phyloP scores from a whole-genome alignment of 2,113 vertebrate genomes.

The Pao palembangensis region DNA sequence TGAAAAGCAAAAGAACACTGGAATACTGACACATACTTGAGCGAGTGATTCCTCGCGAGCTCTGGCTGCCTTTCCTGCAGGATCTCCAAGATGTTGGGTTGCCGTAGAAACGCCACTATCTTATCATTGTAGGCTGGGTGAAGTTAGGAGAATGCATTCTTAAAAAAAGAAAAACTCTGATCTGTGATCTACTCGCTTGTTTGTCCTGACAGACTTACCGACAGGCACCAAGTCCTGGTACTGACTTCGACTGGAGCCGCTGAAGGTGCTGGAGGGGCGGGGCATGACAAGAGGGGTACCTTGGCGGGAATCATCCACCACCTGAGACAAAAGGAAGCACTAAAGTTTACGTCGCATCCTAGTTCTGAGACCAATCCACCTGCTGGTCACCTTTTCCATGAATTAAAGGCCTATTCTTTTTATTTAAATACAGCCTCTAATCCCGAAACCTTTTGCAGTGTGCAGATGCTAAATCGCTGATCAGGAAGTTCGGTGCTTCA shows the following conservation, averaged over 20 bases:
- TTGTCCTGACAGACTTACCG: constrained; percentile 76
- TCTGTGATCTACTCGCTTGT: background rate
- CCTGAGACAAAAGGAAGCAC: constrained; percentile 74
- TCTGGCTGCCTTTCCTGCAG: constrained; percentile 96
- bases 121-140: constrained; percentile 96
- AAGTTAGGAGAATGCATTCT: background rate
- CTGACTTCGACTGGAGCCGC: constrained; percentile 88
- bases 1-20: too few relatives aligned
- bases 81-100: constrained; percentile 97
- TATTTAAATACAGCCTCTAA: too few relatives aligned
- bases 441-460: background rate
- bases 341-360: constrained; percentile 56
- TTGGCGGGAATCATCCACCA: constrained; percentile 91
- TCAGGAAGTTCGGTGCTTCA: too few relatives aligned
- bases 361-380: constrained; percentile 29
- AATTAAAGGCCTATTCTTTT: background rate
- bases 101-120: constrained; percentile 96
- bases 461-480: background rate
- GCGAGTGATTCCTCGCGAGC: constrained; percentile 91
- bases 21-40: constrained; percentile 78
- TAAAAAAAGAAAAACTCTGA: background rate
- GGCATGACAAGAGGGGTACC: constrained; percentile 83
- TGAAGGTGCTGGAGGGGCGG: constrained; percentile 91
- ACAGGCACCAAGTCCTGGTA: constrained; percentile 95
- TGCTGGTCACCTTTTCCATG: background rate